Percentiles rank a stretch among this genome's conserved stretches.
phyloP scores from a whole-genome alignment of 2,888 invertebrate species.

The Hirtodrosophila trivittata region DNA sequence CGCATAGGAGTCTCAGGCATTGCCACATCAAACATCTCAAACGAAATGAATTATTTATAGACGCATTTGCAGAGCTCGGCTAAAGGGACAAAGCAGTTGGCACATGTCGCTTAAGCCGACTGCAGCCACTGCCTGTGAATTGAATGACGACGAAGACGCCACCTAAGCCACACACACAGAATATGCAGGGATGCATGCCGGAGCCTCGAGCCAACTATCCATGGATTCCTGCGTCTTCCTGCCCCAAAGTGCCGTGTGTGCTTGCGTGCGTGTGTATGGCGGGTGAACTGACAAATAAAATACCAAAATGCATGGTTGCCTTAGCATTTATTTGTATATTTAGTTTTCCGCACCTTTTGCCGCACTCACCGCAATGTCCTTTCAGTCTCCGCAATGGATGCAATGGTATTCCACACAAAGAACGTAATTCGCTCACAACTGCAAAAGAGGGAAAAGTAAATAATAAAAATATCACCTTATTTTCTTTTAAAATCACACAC shows the following conservation, averaged over 20 bases:
- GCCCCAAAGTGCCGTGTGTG: background rate
- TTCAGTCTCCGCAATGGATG: slow-evolving; percentile 20
- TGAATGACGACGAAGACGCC: slow-evolving; percentile 27
- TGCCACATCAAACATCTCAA: slow-evolving; percentile 78
- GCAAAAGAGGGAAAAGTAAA: slow-evolving; percentile 2
- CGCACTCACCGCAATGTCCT: background rate
- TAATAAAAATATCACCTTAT: background rate
- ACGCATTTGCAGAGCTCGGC: slow-evolving; percentile 57
- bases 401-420: slow-evolving; percentile 27
- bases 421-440: slow-evolving; percentile 9
- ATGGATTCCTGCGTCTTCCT: background rate
- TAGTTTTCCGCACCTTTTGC: slow-evolving; percentile 2
- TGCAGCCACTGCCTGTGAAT: slow-evolving; percentile 47
- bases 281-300: slow-evolving; percentile 44
- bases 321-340: slow-evolving; percentile 53
- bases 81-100: slow-evolving; percentile 2
- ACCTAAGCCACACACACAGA: slow-evolving; percentile 19
- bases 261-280: slow-evolving; percentile 6
- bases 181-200: slow-evolving; percentile 29
- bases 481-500: slow-evolving; percentile 12
- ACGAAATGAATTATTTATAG: slow-evolving; percentile 81
- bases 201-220: slow-evolving; percentile 9
- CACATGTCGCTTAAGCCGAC: slow-evolving; percentile 53
- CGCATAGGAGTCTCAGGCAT: slow-evolving; percentile 47
- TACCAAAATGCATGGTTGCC: slow-evolving; percentile 37